Evolutionary conservation across 1,140 invertebrate genomes (phyloP).

Genomic region (Papilio polytes): DNA sequence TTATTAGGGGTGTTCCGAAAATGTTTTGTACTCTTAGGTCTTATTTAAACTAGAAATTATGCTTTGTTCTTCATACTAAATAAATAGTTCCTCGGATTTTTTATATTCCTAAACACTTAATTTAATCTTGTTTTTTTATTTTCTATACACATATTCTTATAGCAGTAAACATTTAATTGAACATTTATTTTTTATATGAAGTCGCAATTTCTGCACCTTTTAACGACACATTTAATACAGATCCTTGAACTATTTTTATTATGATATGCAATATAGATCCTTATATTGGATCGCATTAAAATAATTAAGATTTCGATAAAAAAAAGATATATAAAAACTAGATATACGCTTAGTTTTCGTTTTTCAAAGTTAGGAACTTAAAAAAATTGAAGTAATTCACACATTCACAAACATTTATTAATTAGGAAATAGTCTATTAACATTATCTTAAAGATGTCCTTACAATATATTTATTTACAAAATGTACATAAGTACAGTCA

Average conservation of each 20-base stretch:
- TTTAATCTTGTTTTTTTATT: background rate
- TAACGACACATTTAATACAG: too few relatives aligned
- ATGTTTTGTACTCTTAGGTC: conserved; percentile 9
- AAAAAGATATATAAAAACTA: too few relatives aligned
- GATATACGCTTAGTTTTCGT: background rate
- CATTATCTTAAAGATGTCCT: background rate
- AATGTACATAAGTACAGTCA: conserved; percentile 19
- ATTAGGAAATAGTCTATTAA: background rate
- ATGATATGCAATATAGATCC: too few relatives aligned
- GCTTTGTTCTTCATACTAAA: background rate
- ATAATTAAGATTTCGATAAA: too few relatives aligned
- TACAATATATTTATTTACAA: conserved; percentile 17
- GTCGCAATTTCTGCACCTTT: too few relatives aligned
- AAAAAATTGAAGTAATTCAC: background rate
- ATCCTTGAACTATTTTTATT: too few relatives aligned
- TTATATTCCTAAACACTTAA: background rate
- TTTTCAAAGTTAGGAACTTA: background rate
- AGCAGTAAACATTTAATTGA: background rate
- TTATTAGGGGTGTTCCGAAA: background rate
- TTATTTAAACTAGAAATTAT: conserved; percentile 5
- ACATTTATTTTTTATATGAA: background rate
- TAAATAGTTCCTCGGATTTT: background rate
- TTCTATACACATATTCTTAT: background rate
- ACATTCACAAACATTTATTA: conserved; percentile 19
- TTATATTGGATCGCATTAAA: too few relatives aligned